Evolutionary conservation across 2,888 invertebrate species (phyloP), one percentile per base, ranked within the genome.

Genomic region (Parnassius glacialis): DNA sequence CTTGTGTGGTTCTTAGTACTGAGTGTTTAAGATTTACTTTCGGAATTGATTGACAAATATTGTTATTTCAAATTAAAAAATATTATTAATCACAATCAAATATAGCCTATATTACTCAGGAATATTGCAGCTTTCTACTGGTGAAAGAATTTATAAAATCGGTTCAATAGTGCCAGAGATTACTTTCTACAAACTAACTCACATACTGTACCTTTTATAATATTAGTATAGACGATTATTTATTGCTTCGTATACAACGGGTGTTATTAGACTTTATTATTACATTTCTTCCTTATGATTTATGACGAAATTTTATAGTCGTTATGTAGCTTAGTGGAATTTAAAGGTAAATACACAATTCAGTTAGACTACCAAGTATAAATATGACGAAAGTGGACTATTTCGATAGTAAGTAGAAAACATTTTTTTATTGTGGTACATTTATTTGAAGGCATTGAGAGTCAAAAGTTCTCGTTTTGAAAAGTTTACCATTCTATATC

Each of bases 241-340:
- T 72, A 70, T 70, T 73, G 45, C 59, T 68, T 61, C 60, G 63
- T 61, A 62, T 70, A 65, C 66, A 68, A 78, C 79, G 78, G 78
- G 78, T 80, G 79, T 75, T 74, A 70, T 63, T 65, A 65, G 63
- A 70, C 65, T 68, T 68, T 68, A 73, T 68, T 72, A 70, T 67
- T 25, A 25, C 2, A 5, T 69, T 59, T 66, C 59, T 62, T 62
- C 42, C 52, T 61, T 68, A 55, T 66, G 25, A 25, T 43, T 48
- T 20, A 57, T 56, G 52, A 25, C 55, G 13, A 48, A 62, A 10
- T 3, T 84, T 81, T 86, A 85, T 80, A 83, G 78, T 79, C 83
- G 85, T 86, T 87, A 85, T 84, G 84, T 85, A 84, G 83, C 66
- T 83, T 83, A 82, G 80, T 71, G 12, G 16, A 16, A 16, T 59